Percentiles rank a stretch among this genome's conserved stretches.
These are phyloP conservation scores for Sitophilus oryzae DNA, from an alignment of 1,140 invertebrate genomes.

Conservation along the genomic window DNA sequence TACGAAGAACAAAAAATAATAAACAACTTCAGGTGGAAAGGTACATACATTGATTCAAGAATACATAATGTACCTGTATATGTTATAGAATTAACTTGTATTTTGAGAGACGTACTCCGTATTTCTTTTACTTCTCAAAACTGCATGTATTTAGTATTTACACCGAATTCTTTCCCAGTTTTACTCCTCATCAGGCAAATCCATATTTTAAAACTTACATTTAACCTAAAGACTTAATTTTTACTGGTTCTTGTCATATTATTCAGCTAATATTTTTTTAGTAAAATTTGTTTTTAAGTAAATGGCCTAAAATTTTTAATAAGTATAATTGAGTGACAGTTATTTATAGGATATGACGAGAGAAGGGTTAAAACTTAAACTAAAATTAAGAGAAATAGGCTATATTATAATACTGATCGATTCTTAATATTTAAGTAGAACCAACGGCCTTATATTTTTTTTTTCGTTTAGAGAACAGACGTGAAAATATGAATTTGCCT, in stretches of 20 bases:
- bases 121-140: constrained; percentile 29
- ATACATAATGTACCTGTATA: constrained; percentile 25
- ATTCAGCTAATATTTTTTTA: too few species aligned
- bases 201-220: constrained; percentile 7
- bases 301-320: too few species aligned
- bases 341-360: too few species aligned
- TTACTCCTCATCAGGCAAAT: constrained; percentile 14
- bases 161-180: constrained; percentile 11
- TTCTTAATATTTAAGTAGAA: constrained; percentile 13
- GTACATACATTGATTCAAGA: constrained; percentile 28
- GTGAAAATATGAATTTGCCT: constrained; percentile 9
- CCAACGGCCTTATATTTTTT: constrained; percentile 1
- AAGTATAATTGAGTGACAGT: too few species aligned
- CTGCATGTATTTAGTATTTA: constrained; percentile 38
- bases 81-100: constrained; percentile 20
- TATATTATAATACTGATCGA: constrained; percentile 25
- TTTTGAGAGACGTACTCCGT: constrained; percentile 14
- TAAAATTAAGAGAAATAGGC: constrained; percentile 11
- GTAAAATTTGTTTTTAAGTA: too few species aligned
- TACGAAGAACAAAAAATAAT: constrained; percentile 29
- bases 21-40: constrained; percentile 28
- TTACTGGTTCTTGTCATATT: too few species aligned
- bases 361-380: too few species aligned
- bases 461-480: constrained; percentile 6
- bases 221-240: too few species aligned